Evolutionary conservation across 2,888 invertebrate species (phyloP).

Genomic region (Melanargia galathea): DNA sequence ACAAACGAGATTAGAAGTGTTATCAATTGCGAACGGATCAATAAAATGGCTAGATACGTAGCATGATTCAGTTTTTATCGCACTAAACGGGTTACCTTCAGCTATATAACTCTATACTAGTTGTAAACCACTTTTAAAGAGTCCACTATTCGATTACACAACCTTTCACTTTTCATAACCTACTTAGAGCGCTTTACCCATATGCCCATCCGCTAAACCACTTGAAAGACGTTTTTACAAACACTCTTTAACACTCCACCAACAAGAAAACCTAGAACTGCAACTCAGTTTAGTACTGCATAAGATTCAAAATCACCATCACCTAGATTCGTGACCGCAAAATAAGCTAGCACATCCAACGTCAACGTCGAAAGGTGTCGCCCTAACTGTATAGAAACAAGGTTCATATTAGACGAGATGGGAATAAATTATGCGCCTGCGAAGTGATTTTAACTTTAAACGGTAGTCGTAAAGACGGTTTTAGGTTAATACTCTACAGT

Average conservation of each 20-base stretch:
- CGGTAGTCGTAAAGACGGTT: conserved; percentile 19
- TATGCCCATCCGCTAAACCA: conserved; percentile 42
- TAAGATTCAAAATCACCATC: conserved; percentile 29
- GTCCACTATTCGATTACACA: conserved; percentile 44
- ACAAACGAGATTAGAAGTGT: not conserved
- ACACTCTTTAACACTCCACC: conserved; percentile 10
- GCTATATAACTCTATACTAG: conserved; percentile 36
- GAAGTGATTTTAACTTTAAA: conserved; percentile 29
- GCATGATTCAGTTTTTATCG: conserved; percentile 27
- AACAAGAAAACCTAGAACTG: not conserved
- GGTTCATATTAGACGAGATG: conserved; percentile 36
- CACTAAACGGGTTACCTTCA: conserved; percentile 38
- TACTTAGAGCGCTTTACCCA: conserved; percentile 44
- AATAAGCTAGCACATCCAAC: conserved; percentile 25
- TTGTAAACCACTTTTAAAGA: conserved; percentile 41
- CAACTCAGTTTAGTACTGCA: conserved; percentile 7
- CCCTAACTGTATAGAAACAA: conserved; percentile 31
- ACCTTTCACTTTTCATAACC: conserved; percentile 56
- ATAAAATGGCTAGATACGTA: conserved; percentile 16
- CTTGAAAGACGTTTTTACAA: conserved; percentile 40
- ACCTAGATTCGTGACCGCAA: conserved; percentile 21
- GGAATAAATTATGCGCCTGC: conserved; percentile 25
- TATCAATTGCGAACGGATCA: not conserved
- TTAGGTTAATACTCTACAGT: conserved; percentile 25
- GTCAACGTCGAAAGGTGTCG: conserved; percentile 28